Conservation (phyloP, 2,888 invertebrate genomes). For the Balanococcus diminutus region DNA sequence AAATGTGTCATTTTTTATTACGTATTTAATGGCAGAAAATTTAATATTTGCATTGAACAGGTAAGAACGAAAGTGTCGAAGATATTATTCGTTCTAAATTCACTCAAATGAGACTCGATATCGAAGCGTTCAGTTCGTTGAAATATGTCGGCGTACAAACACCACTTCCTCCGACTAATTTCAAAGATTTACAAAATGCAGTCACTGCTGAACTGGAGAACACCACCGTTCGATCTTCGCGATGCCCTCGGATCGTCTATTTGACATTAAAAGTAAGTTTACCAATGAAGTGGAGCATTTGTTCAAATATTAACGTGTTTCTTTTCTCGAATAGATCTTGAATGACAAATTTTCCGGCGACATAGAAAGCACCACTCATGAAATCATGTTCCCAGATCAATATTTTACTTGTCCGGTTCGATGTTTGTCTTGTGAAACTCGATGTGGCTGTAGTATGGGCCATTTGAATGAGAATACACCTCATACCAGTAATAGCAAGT, state of each 20-base stretch:
- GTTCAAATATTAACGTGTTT: not conserved
- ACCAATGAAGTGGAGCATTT: not conserved
- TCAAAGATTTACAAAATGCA: conserved; percentile 66
- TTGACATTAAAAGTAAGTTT: conserved; percentile 68
- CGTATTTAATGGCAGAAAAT: not conserved
- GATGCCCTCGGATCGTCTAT: conserved; percentile 72
- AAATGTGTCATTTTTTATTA: conserved; percentile 49
- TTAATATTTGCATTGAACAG: conserved; percentile 60
- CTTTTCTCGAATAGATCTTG: conserved; percentile 66
- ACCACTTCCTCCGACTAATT: conserved; percentile 66
- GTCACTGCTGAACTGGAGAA: conserved; percentile 71
- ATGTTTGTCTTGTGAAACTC: conserved; percentile 72
- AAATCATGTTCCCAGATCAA: conserved; percentile 75
- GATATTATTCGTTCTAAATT: conserved; percentile 70
- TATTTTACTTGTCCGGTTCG: conserved; percentile 77
- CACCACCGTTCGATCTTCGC: conserved; percentile 72
- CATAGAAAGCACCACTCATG: conserved; percentile 67
- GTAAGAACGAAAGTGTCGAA: conserved; percentile 68
- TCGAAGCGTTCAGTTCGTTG: conserved; percentile 75
- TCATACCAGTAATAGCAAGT: conserved; percentile 64
- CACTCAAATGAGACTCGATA: conserved; percentile 68
- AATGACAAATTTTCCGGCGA: conserved; percentile 78
- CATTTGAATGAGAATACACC: conserved; percentile 69
- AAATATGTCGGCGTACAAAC: conserved; percentile 72
- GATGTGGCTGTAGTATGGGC: conserved; percentile 72